Base-by-base conservation (phyloP, 2,113 vertebrate genomes). In the Myodes glareolus region DNA sequence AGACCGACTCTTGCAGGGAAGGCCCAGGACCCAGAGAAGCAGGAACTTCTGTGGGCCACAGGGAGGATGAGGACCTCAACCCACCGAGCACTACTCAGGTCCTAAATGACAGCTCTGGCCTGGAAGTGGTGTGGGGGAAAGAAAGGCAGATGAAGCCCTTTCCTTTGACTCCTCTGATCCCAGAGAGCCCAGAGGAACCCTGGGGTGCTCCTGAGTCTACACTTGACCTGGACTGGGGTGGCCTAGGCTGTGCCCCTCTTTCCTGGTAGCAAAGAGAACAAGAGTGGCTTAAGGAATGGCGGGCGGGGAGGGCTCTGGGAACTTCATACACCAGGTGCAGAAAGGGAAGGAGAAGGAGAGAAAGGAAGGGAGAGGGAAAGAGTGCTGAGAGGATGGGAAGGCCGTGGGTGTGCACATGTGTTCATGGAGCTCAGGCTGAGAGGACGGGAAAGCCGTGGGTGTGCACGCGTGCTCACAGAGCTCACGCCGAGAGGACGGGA, bases 381-480 rank as follows among this genome's bases (percentile, higher is more conserved):
- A 36, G 7, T 13, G 72, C 50, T 10, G 25, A 0, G 1, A 11
- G 47, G 47, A 47, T 7, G 5, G 47, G 47, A 47, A 29, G 58
- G 42, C 3, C 47, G 52, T 50, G 50, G 50, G 27, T 0, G 0
- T 33, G 10, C 0, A n/a, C n/a, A n/a, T n/a, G n/a, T 4, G 1
- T 3, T 13, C 0, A 0, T 3, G 31, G 14, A 58, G n/a, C 9
- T 33, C 82, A 29, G 21, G 65, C 42, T 10, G 16, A 0, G 1
- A 12, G 12, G 47, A 7, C 7, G 42, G n/a, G 39, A 31, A 33
- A 52, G 42, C 4, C 5, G 55, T 58, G 55, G 55, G 27, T 0
- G 0, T 25, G 10, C 0, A 1, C 23, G 12, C 0, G 36, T 4
- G 1, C 3, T 13, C 0, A 0, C 2, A 27, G 14, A 61, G n/a